Conservation (phyloP, 2,113 vertebrate species). For the Cynopterus brachyotis region DNA sequence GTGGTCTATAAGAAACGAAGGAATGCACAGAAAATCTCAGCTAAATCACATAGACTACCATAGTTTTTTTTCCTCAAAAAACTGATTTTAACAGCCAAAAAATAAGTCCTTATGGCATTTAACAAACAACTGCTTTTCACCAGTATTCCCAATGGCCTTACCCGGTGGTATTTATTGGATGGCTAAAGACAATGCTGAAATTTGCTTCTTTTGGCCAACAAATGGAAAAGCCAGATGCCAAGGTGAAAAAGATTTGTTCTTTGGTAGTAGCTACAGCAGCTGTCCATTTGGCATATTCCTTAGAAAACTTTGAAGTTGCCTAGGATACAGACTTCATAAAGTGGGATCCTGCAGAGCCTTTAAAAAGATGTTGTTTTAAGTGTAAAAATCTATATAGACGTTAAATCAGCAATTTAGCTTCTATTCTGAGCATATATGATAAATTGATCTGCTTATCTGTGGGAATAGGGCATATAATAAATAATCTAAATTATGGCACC, state of each 20-base stretch:
- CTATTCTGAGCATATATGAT: not conserved
- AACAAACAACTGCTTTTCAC: slow-evolving; percentile 54
- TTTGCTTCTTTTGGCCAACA: slow-evolving; percentile 47
- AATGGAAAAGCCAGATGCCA: slow-evolving; percentile 66
- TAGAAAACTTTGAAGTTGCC: slow-evolving; percentile 65
- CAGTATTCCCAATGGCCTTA: not conserved
- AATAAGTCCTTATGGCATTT: not conserved
- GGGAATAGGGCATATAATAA: not conserved
- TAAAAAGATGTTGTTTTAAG: slow-evolving; percentile 38
- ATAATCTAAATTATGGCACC: not conserved
- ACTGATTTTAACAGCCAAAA: slow-evolving; percentile 38
- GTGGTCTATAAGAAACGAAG: not conserved
- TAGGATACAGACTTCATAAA: slow-evolving; percentile 71
- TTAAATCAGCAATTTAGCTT: slow-evolving; percentile 15
- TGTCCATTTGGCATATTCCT: slow-evolving; percentile 68
- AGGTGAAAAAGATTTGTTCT: slow-evolving; percentile 64
- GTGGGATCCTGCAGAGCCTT: slow-evolving; percentile 39
- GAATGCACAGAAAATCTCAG: not conserved
- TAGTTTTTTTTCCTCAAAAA: not conserved
- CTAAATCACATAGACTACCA: slow-evolving; percentile 29
- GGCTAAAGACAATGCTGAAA: slow-evolving; percentile 43
- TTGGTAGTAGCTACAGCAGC: slow-evolving; percentile 65
- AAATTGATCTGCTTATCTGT: slow-evolving; percentile 9
- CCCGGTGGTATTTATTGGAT: slow-evolving; percentile 27
- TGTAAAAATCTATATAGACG: not conserved